Evolutionary conservation across 1,140 invertebrate species (phyloP), one percentile per base, ranked within the genome.

Genomic region (Phthorimaea operculella): DNA sequence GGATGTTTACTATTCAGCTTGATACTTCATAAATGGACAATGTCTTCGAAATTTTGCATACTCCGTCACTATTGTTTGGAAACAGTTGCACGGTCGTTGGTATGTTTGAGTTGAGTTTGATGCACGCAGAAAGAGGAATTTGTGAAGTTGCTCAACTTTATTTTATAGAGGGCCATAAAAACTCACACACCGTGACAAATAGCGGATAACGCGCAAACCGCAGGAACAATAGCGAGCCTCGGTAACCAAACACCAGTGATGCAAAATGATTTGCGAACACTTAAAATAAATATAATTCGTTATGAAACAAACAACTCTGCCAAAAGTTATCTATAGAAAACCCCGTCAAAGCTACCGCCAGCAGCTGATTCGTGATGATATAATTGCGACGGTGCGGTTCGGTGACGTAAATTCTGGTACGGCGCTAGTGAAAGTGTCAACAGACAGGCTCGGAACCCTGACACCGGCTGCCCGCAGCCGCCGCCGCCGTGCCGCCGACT

Each of bases 401-500:
- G 51, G 21, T 72, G 70, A 72, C 70, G 69, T 68, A 69, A 69
- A 64, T 42, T 47, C 55, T 60, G 59, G 67, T 68, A 72, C 65
- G 62, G 63, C 63, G 63, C 62, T 52, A 65, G 76, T 77, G 74
- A 79, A 79, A 77, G 74, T 72, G 74, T 73, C 71, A 77, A 72
- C 63, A 70, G 59, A 57, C 54, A 58, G 63, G 47, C 66, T 57
- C 54, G 63, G 59, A 64, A 63, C 64, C 70, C 64, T 72, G 64
- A 72, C 63, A 68, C 57, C 52, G 45, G 18, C 51, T 9, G 44
- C 5, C 44, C 14, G 14, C 44, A 16, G 44, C 44, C 44, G 16
- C 44, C 44, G 44, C 44, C 44, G 16, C 44, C 44, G 44, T 14
- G 8, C 44, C 44, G 44, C 14, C 39, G 14, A 11, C 39, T 42